Conservation (phyloP, 2,888 invertebrate species). For the Corythucha ciliata region DNA sequence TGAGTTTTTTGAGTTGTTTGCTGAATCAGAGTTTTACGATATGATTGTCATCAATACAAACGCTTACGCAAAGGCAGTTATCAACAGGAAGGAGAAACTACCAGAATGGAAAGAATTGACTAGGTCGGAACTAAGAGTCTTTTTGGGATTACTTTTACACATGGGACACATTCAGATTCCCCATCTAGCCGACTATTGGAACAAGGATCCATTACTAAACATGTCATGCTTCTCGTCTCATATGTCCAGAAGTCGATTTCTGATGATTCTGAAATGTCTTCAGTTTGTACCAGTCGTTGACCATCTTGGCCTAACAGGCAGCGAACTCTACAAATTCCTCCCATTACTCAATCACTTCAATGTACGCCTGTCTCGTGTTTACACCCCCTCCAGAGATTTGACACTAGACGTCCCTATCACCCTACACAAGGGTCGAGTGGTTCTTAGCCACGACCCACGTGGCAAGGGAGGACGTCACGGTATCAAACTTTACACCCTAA, state of each 20-base stretch:
- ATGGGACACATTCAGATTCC: conserved; percentile 39
- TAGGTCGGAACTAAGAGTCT: conserved; percentile 21
- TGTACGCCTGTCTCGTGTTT: conserved; percentile 37
- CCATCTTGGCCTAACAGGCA: conserved; percentile 33
- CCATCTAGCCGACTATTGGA: conserved; percentile 40
- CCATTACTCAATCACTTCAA: conserved; percentile 40
- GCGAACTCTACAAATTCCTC: conserved; percentile 37
- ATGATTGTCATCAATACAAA: conserved; percentile 20
- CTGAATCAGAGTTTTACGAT: conserved; percentile 14
- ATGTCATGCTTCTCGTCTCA: conserved; percentile 37
- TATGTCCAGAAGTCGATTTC: conserved; percentile 40
- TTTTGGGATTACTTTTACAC: conserved; percentile 40
- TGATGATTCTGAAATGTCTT: conserved; percentile 39
- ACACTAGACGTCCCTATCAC: conserved; percentile 39
- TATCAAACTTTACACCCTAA: conserved; percentile 39
- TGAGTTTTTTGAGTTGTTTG: conserved; percentile 20
- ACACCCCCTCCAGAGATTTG: conserved; percentile 38
- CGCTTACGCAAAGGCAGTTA: conserved; percentile 3
- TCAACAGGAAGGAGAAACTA: conserved; percentile 2
- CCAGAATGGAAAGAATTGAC: conserved; percentile 25
- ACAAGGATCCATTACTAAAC: conserved; percentile 38
- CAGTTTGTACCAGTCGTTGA: conserved; percentile 37
- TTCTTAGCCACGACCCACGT: conserved; percentile 38
- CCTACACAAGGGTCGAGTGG: conserved; percentile 39
- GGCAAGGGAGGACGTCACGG: conserved; percentile 30